Evolutionary conservation across 2,797 vertebrate genomes (phyloP), one percentile per base, ranked within the genome.

Genomic region (Mus spretus): DNA sequence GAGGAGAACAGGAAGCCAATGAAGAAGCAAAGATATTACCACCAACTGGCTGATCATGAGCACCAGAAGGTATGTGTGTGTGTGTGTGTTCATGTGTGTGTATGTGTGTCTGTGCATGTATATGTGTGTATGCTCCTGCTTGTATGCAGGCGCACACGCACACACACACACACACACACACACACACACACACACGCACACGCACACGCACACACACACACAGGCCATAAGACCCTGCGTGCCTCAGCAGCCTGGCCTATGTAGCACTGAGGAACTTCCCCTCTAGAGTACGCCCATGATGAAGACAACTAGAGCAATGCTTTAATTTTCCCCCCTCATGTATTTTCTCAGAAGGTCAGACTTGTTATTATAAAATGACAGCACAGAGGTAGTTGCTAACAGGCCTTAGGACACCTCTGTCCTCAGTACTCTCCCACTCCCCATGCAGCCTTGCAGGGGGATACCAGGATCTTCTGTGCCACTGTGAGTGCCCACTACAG

Each of bases 331-430:
- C n/a, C 12, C 67, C 14, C 70, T 88, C 55, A 59, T 59, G 86
- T 59, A 83, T 92, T 84, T 95, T 90, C 37, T 61, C 19, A 55
- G 86, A 90, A 84, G 50, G 65, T 80, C 70, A 90, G 92, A 78
- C 55, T 78, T 89, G 37, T 19, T 31, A 2, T 75, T 63, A n/a
- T 10, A 67, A 87, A 81, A 79, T 0, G 11, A 26, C 37, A 47
- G 20, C 44, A 28, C 37, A 28, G 26, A 50, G 12, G 59, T n/a
- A 34, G 15, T 17, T 53, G 31, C 6, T 12, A 9, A 40, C 1
- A 5, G 20, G 12, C 4, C 65, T 31, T 22, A 22, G 9, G 37
- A 31, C 37, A 13, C 28, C 79, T 5, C 0, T 3, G 0, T 31
- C 40, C n/a, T 34, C 17, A 6, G 8, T 19, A 9, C 63, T 31